Base-by-base conservation (phyloP, 2,888 invertebrate species). In the Orthonychiurus folsomi region DNA sequence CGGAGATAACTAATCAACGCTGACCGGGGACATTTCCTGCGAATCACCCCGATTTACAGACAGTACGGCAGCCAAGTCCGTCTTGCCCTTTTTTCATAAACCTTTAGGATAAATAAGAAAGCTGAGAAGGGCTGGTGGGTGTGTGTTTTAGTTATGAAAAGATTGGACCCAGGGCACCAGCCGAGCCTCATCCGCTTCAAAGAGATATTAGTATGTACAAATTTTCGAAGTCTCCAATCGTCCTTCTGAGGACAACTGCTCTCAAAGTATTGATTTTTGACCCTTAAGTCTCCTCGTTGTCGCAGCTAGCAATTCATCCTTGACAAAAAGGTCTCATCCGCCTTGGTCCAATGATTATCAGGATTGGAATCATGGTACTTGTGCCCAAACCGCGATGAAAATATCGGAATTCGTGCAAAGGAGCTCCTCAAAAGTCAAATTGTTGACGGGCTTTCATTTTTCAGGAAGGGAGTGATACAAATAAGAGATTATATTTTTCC, bases 11-110 rank as follows among this genome's bases (percentile, higher is more conserved):
- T 57, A 37, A 37, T 23, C 47, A 37, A 21, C 15, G 57, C 47
- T 57, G 57, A 37, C 57, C 28, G 57, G 57, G 57, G 21, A 26
- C 57, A 23, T 57, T 57, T 37, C 37, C 37, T 37, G 37, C 37
- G 15, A 9, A 9, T 37, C 37, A 37, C 37, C 37, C 37, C 37
- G 37, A 37, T 37, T 37, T 37, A 37, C 37, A 9, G 5, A 37
- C 37, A 37, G 37, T 5, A 5, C 5, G 37, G 37, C 37, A 37
- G 37, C 37, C 37, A 37, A 15, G 37, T n/a, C n/a, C 5, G 37
- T 37, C 37, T 37, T 37, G 5, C 15, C 15, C 37, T 37, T 37
- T 37, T 37, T 5, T 37, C 37, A 37, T 37, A 37, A 37, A 37
- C 37, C 15, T 37, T 37, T 37, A 37, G 5, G 37, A 37, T 37